Evolutionary conservation across 1,140 invertebrate species (phyloP).

Genomic region (Planococcus citri): DNA sequence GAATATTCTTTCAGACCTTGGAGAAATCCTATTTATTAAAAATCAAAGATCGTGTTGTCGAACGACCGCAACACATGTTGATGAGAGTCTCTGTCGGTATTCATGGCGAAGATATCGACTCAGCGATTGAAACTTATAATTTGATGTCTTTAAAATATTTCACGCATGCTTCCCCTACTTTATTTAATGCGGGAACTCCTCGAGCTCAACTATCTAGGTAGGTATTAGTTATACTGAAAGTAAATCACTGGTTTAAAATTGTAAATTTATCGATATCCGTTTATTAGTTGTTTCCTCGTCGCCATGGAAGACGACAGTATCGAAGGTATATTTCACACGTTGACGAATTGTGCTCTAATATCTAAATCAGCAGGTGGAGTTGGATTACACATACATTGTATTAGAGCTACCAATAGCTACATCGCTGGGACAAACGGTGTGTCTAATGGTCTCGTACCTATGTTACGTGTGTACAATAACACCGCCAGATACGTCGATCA

Average conservation of each 20-base stretch:
- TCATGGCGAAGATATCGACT: conserved; percentile 85
- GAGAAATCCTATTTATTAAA: conserved; percentile 91
- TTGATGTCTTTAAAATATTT: conserved; percentile 91
- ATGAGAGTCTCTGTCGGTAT: conserved; percentile 97
- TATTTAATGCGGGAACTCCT: conserved; percentile 89
- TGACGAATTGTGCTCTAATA: conserved; percentile 90
- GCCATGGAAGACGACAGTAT: conserved; percentile 95
- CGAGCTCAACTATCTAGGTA: conserved; percentile 80
- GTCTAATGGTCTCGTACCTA: conserved; percentile 95
- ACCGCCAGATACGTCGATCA: conserved; percentile 96
- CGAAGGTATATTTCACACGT: conserved; percentile 92
- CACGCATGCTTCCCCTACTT: conserved; percentile 93
- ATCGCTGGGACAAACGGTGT: conserved; percentile 91
- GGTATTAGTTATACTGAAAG: too few relatives aligned
- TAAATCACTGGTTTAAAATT: background rate
- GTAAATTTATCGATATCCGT: conserved; percentile 10
- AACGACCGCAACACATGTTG: conserved; percentile 96
- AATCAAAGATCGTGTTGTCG: conserved; percentile 85
- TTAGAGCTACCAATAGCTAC: conserved; percentile 77
- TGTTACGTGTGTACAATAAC: conserved; percentile 93
- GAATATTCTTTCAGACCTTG: conserved; percentile 55
- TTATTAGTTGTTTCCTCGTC: conserved; percentile 74
- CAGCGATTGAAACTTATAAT: conserved; percentile 94
- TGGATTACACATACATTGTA: conserved; percentile 92
- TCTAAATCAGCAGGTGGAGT: conserved; percentile 97